Conservation (phyloP, 2,797 vertebrate genomes). For the Prionace glauca region DNA sequence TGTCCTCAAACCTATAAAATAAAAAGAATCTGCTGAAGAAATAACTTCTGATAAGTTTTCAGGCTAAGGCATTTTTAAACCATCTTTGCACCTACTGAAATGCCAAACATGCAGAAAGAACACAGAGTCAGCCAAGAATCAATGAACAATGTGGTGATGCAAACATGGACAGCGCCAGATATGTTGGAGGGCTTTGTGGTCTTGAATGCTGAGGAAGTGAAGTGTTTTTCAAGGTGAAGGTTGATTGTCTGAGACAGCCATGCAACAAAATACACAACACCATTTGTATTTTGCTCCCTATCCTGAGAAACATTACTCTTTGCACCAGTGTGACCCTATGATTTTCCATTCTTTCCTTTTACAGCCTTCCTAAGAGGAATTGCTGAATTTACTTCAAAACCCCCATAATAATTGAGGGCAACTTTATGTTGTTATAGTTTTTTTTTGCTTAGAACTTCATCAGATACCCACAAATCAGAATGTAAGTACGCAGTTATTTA, state of each 20-base stretch:
- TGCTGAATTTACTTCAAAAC: conserved; percentile 2
- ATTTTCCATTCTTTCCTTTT: not conserved
- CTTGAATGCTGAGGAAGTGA: not conserved
- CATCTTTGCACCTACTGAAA: not conserved
- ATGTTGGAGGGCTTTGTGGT: not conserved
- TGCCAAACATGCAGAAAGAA: not conserved
- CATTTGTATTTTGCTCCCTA: not conserved
- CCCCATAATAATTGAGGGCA: not conserved
- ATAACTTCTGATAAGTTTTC: not conserved
- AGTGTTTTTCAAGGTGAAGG: conserved; percentile 11
- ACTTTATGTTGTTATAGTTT: not conserved
- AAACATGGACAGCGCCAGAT: not conserved
- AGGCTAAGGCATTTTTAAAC: not conserved
- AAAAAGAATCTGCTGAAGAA: not conserved
- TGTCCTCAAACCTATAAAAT: not conserved
- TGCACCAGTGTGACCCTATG: not conserved
- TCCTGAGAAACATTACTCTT: not conserved
- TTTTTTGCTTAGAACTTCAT: not conserved
- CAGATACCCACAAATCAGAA: not conserved
- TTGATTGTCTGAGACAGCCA: not conserved
- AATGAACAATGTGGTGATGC: not conserved
- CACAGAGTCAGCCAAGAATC: not conserved
- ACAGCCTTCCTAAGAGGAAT: not conserved
- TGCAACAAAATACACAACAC: not conserved
- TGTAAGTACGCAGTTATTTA: not conserved